phyloP scores from a whole-genome alignment of 2,797 vertebrate genomes.

The Hypotaenidia philippensis region DNA sequence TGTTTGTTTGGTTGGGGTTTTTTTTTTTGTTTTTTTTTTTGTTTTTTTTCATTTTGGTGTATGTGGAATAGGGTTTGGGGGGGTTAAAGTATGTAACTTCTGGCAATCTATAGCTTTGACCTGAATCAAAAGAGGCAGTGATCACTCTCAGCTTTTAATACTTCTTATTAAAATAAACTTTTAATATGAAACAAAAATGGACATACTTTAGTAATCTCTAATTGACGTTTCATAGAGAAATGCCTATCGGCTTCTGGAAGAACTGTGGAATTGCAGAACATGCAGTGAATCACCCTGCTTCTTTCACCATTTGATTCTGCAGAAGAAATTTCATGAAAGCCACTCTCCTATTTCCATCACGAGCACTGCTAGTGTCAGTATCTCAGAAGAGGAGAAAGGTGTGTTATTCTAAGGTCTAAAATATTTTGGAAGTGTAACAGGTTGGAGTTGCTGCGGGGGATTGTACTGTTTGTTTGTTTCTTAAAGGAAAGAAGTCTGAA shows the following conservation, averaged over 20 bases:
- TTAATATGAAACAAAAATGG: background rate
- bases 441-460: background rate
- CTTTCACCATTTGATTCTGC: background rate
- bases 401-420: background rate
- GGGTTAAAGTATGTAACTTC: background rate
- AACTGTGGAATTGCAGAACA: background rate
- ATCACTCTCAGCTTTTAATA: background rate
- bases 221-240: background rate
- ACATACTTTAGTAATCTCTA: background rate
- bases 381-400: background rate
- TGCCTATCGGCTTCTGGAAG: background rate
- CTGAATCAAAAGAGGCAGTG: background rate
- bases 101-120: background rate
- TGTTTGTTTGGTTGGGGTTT: too few species aligned
- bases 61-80: fast-evolving
- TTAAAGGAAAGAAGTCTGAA: background rate
- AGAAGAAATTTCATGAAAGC: background rate
- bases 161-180: background rate
- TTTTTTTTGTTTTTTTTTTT: background rate
- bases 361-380: background rate
- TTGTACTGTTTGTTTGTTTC: background rate
- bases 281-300: background rate
- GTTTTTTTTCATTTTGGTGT: background rate
- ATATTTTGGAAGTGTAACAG: background rate
- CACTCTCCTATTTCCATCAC: background rate